Base-by-base conservation (phyloP, 2,113 vertebrate genomes). In the Onychostruthus taczanowskii region DNA sequence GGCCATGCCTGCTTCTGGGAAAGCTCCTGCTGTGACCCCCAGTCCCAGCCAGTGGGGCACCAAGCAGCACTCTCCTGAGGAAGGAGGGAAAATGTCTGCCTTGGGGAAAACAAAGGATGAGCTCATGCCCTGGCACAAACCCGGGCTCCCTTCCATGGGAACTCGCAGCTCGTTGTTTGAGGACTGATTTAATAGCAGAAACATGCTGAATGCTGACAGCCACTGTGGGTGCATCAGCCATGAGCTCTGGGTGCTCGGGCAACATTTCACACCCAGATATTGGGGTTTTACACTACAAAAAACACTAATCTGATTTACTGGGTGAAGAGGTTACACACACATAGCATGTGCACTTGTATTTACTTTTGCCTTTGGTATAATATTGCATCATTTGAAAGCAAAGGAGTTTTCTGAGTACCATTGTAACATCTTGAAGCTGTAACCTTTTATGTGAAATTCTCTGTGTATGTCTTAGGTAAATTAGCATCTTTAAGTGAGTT, bases 101-200 rank as follows among this genome's bases (percentile, higher is more conserved):
- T 67, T 41, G 20, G 74, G 87, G 84, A 91, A 94, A 94, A 96
- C 82, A 96, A 90, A 91, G 87, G 80, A 66, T 97, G 96, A 97
- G 94, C 58, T 96, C 69, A 97, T 97, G 70, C 87, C 72, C 89
- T 98, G 96, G 97, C 95, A 92, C 11, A 9, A 53, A 52, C 17
- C 4, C 4, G 19, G 19, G 55, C 59, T 93, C 94, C 69, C 11
- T 27, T 61, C 50, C 91, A 21, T 55, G 91, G 87, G 96, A 96
- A 76, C 95, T 87, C 13, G 2, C 88, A 75, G 80, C 66, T 22
- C 4, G 9, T 33, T 95, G 87, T 91, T 50, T 70, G 72, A 90
- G 90, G 83, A 11, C 79, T 96, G 94, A 96, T 82, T 88, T 82
- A 89, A 84, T 22, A 35, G 67, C 90, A 94, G 91, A 88, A 95